Conservation (phyloP, 2,113 vertebrate genomes). For the Microtus oregoni region DNA sequence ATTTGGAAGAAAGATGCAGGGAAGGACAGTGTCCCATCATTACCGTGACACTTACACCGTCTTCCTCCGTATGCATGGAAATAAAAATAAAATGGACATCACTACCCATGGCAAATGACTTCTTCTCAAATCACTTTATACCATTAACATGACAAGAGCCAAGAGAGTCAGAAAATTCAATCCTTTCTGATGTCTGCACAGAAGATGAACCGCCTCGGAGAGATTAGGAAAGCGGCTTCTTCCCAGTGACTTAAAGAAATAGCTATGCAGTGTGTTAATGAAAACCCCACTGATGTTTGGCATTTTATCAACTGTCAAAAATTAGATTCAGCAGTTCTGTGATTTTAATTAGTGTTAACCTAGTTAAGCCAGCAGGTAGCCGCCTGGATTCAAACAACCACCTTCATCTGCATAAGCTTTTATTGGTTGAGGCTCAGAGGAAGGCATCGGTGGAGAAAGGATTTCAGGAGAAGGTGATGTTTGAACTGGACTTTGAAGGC, state of each 20-base stretch:
- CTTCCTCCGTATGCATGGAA: neutral
- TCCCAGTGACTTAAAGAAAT: constrained; percentile 64
- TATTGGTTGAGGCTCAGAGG: neutral
- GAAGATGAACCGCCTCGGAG: constrained; percentile 75
- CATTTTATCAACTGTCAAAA: constrained; percentile 80
- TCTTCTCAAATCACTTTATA: constrained; percentile 50
- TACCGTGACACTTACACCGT: neutral
- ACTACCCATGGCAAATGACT: neutral
- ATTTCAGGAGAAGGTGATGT: constrained; percentile 13
- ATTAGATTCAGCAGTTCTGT: constrained; percentile 69
- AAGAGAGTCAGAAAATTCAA: constrained; percentile 70
- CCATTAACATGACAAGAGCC: constrained; percentile 56
- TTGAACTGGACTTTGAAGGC: constrained; percentile 64
- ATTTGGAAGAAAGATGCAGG: neutral
- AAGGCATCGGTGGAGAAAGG: neutral
- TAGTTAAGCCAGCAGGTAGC: constrained; percentile 58
- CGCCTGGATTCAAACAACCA: neutral
- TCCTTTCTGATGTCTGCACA: constrained; percentile 57
- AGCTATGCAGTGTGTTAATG: constrained; percentile 70
- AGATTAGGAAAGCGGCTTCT: constrained; percentile 72
- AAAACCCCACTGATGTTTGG: constrained; percentile 74
- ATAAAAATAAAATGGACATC: neutral
- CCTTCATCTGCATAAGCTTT: constrained; percentile 32
- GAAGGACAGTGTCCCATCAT: neutral
- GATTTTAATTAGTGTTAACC: constrained; percentile 78